A percentile compares a stretch with the other conserved stretches of the same genome.
Evolutionary conservation across 2,888 invertebrate species (phyloP).

Genomic region (Eueremaeus valkanovi): DNA sequence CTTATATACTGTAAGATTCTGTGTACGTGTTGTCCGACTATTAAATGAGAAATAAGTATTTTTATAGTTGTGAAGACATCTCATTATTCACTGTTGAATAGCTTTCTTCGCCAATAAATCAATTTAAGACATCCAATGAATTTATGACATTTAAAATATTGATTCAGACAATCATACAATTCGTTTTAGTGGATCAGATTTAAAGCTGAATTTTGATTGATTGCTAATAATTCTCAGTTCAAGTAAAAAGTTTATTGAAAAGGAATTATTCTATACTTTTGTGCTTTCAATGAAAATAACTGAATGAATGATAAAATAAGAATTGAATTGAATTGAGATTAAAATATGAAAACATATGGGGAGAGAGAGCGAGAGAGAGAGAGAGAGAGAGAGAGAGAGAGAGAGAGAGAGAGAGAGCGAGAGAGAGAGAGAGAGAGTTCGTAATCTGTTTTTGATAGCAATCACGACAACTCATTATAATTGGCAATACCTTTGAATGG

Average conservation of each 20-base stretch:
- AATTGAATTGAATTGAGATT: too few relatives aligned
- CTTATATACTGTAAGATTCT: not conserved
- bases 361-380: too few relatives aligned
- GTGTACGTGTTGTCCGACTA: conserved; percentile 2
- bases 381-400: too few relatives aligned
- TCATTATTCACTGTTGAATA: conserved; percentile 15
- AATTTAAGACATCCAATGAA: conserved; percentile 15
- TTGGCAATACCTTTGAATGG: too few relatives aligned
- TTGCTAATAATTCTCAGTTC: not conserved
- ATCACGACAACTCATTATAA: too few relatives aligned
- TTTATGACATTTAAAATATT: not conserved
- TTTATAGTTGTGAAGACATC: not conserved
- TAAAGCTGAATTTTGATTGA: not conserved
- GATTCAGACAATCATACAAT: conserved; percentile 7
- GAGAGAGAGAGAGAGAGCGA: not conserved
- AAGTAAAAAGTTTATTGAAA: not conserved
- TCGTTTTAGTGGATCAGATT: not conserved
- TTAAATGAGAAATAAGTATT: conserved; percentile 3
- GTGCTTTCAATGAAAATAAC: too few relatives aligned
- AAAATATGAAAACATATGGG: too few relatives aligned
- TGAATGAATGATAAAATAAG: too few relatives aligned
- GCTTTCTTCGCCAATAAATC: conserved; percentile 4
- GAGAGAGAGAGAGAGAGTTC: too few relatives aligned
- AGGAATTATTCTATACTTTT: too few relatives aligned
- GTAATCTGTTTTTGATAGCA: not conserved